These are phyloP conservation scores for Dorcus hopei DNA, from an alignment of 2,888 invertebrate species.

Conservation along the genomic window DNA sequence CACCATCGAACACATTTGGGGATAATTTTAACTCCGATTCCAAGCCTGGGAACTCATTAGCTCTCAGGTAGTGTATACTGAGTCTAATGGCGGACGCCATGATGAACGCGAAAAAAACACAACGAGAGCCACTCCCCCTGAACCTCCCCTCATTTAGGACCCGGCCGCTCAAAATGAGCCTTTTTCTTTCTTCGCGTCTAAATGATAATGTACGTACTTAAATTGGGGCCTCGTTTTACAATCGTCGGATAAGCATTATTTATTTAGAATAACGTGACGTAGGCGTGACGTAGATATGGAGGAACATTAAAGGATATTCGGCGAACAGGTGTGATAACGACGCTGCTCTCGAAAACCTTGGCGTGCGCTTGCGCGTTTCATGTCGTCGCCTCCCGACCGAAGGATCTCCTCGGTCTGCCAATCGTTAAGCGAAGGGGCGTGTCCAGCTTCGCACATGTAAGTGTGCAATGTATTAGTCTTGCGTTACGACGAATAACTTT, in stretches of 20 bases:
- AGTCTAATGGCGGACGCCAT: no score
- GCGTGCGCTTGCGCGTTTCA: slow-evolving; percentile 85
- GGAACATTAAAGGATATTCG: no score
- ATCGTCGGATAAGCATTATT: no score
- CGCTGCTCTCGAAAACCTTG: slow-evolving; percentile 74
- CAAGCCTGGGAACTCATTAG: no score
- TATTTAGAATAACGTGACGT: no score
- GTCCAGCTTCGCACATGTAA: slow-evolving; percentile 64
- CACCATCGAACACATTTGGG: no score
- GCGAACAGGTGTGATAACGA: slow-evolving; percentile 72
- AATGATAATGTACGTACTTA: slow-evolving; percentile 74
- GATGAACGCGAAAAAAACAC: neutral
- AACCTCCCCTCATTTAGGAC: neutral
- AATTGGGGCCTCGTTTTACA: no score
- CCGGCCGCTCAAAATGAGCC: neutral
- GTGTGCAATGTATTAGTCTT: slow-evolving; percentile 34
- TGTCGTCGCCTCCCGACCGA: slow-evolving; percentile 77
- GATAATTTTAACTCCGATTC: no score
- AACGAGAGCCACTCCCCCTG: neutral
- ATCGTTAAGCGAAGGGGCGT: slow-evolving; percentile 54
- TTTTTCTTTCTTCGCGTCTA: slow-evolving; percentile 42
- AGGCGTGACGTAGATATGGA: no score
- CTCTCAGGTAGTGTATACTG: no score
- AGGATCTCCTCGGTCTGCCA: slow-evolving; percentile 66
- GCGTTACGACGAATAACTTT: no score